Evolutionary conservation across 2,888 invertebrate genomes (phyloP), one percentile per base, ranked within the genome.

Genomic region (Tanytarsus gracilentus): DNA sequence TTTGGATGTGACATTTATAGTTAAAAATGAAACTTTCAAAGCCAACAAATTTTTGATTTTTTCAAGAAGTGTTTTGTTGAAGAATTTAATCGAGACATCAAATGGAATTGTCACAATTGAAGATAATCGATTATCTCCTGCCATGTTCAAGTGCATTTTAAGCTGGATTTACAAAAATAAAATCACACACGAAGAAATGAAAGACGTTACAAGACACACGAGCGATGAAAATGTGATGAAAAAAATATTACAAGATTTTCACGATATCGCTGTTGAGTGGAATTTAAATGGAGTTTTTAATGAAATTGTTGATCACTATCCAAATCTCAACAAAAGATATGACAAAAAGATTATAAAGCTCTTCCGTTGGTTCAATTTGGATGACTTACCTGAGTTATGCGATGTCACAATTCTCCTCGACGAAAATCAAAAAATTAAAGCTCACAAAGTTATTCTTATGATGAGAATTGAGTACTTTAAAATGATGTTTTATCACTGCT

Each of bases 381-480:
- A 55, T 1, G 11, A 55, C 11, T 33, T 40, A 21, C 55, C 55
- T 4, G 55, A 79, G 9, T 72, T 85, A 1, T 79, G 77, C 63
- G 85, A 87, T 69, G 81, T 85, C 0, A 75, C 74, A 40, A 80
- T 87, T 1, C 68, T 76, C 27, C 76, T 79, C 33, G 78, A 76
- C 30, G 78, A 77, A 21, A 76, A 76, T 36, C 63, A 67, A 23
- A 66, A 69, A 44, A 70, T 88, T 21, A 71, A 76, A 1, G 90
- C 88, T 0, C 92, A 93, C 69, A 86, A 84, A 68, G 92, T 90
- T 68, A 75, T 93, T n/a, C 72, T 93, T 16, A 83, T 85, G 0
- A 84, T 88, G 0, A 74, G 90, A 29, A 74, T 88, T n/a, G 90
- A 92, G 64, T 93, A 92, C 72, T 93, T 93, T 70, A 80, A 82